phyloP scores from a whole-genome alignment of 2,888 invertebrate species.

The Habrosyne pyritoides region DNA sequence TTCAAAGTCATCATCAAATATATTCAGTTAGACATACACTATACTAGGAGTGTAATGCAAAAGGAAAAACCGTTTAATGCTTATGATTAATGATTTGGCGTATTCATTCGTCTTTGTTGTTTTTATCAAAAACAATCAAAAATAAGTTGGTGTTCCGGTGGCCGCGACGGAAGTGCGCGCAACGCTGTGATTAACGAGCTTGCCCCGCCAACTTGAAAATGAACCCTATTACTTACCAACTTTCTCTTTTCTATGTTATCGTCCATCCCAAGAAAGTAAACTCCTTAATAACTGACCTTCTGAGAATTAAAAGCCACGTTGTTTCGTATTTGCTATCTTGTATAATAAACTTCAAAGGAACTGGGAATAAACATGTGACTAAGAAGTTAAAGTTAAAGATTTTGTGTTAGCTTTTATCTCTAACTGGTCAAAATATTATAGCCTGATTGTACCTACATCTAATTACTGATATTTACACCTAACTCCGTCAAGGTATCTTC shows the following conservation, averaged over 20 bases:
- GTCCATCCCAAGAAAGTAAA: slow-evolving; percentile 53
- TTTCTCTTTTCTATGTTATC: slow-evolving; percentile 39
- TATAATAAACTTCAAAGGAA: too few relatives aligned
- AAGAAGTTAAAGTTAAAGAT: too few relatives aligned
- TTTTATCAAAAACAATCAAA: slow-evolving; percentile 81
- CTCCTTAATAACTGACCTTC: slow-evolving; percentile 66
- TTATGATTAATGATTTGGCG: slow-evolving; percentile 69
- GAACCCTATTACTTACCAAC: slow-evolving; percentile 74
- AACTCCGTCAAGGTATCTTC: too few relatives aligned
- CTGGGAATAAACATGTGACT: too few relatives aligned
- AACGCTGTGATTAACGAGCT: slow-evolving; percentile 74
- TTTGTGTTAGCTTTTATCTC: too few relatives aligned
- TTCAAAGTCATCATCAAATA: background rate
- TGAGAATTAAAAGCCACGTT: background rate
- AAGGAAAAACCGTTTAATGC: slow-evolving; percentile 59
- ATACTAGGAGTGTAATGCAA: slow-evolving; percentile 37
- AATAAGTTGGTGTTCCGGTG: slow-evolving; percentile 74
- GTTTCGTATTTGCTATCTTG: background rate
- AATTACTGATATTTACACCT: too few relatives aligned
- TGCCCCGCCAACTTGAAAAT: slow-evolving; percentile 68
- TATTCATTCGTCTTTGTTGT: slow-evolving; percentile 75
- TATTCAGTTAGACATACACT: background rate
- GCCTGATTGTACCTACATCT: too few relatives aligned
- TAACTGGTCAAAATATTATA: too few relatives aligned
- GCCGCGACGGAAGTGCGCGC: slow-evolving; percentile 63